Evolutionary conservation across 1,140 invertebrate genomes (phyloP).

Genomic region (Medauroidea extradentata): DNA sequence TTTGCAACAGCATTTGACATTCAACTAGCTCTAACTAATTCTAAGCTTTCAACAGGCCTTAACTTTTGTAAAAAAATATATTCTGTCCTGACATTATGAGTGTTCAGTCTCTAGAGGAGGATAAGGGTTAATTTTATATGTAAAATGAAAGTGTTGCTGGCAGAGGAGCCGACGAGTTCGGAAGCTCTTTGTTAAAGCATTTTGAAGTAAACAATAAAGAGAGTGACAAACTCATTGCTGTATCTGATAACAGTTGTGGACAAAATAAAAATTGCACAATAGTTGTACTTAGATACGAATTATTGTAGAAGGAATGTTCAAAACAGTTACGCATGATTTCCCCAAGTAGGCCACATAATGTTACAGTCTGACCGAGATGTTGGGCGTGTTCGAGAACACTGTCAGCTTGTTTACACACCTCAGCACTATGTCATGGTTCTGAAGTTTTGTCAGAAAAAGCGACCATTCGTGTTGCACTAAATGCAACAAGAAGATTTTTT

Average conservation of each 20-base stretch:
- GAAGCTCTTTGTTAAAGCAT: constrained; percentile 14
- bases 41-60: constrained; percentile 1
- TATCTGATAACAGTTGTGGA: constrained; percentile 16
- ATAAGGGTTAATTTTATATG: constrained; percentile 16
- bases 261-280: constrained; percentile 23
- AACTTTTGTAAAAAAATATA: constrained; percentile 19
- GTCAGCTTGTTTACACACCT: too few species aligned
- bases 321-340: too few species aligned
- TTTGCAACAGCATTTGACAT: constrained; percentile 9
- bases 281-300: constrained; percentile 6
- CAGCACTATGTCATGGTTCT: too few species aligned
- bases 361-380: too few species aligned
- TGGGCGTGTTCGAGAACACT: too few species aligned
- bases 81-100: constrained; percentile 9
- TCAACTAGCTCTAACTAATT: constrained; percentile 11
- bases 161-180: constrained; percentile 18
- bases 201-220: not conserved
- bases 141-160: constrained; percentile 16
- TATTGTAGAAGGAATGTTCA: too few species aligned
- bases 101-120: too few species aligned
- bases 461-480: too few species aligned
- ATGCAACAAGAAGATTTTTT: too few species aligned
- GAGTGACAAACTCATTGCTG: not conserved
- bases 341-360: too few species aligned
- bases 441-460: too few species aligned